Conservation (phyloP, 2,797 vertebrate genomes). For the Adelosebastes latens region DNA sequence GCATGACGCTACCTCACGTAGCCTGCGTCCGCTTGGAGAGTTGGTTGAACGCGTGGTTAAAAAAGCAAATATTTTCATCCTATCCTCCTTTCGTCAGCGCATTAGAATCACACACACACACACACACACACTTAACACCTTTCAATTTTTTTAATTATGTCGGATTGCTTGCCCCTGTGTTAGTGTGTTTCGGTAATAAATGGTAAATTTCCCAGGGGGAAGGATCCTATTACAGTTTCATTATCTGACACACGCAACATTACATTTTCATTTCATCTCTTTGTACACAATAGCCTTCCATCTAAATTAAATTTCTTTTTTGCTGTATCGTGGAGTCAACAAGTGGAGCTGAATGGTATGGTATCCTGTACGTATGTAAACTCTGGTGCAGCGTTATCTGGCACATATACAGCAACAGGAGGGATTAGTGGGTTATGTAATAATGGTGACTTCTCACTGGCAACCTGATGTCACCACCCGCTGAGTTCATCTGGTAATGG, state of each 20-base stretch:
- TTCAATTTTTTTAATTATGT: constrained; percentile 59
- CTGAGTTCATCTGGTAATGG: constrained; percentile 60
- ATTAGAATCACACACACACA: constrained; percentile 5
- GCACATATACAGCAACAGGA: constrained; percentile 26
- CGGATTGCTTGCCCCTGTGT: constrained; percentile 28
- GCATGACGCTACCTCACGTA: accelerated
- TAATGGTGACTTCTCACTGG: constrained; percentile 44
- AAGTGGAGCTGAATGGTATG: constrained; percentile 17
- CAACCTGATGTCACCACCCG: constrained; percentile 42
- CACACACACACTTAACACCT: background rate
- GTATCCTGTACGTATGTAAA: constrained; percentile 12
- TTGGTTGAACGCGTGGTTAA: background rate
- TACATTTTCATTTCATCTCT: constrained; percentile 55
- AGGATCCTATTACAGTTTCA: constrained; percentile 54
- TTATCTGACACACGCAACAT: constrained; percentile 52
- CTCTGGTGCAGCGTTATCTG: constrained; percentile 22
- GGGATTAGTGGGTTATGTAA: constrained; percentile 70
- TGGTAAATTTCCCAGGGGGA: constrained; percentile 66
- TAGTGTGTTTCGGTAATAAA: constrained; percentile 60
- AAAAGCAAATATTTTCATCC: background rate
- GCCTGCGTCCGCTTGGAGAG: background rate
- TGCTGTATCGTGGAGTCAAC: constrained; percentile 32
- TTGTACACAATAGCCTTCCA: constrained; percentile 35
- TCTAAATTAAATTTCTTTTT: constrained; percentile 56
- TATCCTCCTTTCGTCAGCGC: background rate